These are phyloP conservation scores for Budorcas taxicolor DNA, from an alignment of 2,113 vertebrate species.

Conservation along the genomic window DNA sequence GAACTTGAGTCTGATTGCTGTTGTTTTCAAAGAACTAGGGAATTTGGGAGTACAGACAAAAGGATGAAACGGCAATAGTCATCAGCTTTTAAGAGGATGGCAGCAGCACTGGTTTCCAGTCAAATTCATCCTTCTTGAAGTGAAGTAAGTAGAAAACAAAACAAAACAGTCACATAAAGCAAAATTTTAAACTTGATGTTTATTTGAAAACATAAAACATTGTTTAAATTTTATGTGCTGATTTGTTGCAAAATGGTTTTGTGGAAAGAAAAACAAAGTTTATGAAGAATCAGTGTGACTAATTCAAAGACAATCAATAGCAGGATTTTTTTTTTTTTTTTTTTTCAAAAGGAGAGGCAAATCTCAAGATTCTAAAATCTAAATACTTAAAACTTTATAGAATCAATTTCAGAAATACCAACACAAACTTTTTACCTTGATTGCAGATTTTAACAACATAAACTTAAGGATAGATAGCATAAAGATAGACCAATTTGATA, in stretches of 20 bases:
- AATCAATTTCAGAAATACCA: background rate
- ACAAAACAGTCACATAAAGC: background rate
- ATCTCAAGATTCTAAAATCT: background rate
- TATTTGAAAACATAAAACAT: background rate
- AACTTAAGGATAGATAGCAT: background rate
- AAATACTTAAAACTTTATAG: background rate
- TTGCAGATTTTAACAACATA: background rate
- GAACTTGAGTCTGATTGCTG: background rate
- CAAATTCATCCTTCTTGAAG: background rate
- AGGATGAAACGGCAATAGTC: fast-evolving
- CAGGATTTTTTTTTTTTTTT: background rate
- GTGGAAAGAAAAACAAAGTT: background rate
- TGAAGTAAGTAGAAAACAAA: background rate
- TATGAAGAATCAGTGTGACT: background rate
- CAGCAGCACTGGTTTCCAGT: background rate
- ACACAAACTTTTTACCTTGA: background rate
- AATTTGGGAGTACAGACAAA: background rate
- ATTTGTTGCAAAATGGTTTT: background rate
- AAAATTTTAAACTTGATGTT: background rate
- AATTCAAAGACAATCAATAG: background rate
- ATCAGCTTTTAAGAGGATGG: background rate
- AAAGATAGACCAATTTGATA: background rate
- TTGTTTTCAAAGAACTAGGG: background rate
- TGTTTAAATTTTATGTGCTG: background rate
- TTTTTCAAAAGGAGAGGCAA: background rate